These are phyloP conservation scores for Caenorhabditis brenneri DNA, from an alignment of 1,140 invertebrate genomes.

Conservation along the genomic window DNA sequence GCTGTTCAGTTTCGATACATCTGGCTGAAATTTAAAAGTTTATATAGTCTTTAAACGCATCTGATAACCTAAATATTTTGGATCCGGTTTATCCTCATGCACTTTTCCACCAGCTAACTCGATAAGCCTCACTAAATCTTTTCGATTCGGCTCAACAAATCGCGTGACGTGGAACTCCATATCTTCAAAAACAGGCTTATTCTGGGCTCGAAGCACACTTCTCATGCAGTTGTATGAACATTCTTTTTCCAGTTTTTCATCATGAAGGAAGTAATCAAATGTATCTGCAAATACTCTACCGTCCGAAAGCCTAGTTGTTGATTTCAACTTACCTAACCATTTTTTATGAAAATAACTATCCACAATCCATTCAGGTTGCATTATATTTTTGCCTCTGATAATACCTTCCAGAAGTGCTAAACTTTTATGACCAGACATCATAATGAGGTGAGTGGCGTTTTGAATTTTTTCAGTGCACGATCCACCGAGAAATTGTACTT, in stretches of 20 bases:
- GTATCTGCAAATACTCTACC: slow-evolving; percentile 47
- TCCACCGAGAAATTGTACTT: slow-evolving; percentile 12
- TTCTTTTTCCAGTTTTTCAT: slow-evolving; percentile 52
- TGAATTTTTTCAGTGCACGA: not conserved
- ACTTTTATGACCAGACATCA: not conserved
- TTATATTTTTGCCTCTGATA: slow-evolving; percentile 64
- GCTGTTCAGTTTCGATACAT: slow-evolving; percentile 48
- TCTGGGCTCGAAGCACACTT: slow-evolving; percentile 48
- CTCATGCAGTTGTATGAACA: slow-evolving; percentile 52
- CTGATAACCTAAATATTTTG: slow-evolving; percentile 11
- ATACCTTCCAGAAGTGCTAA: slow-evolving; percentile 81
- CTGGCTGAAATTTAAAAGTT: not conserved
- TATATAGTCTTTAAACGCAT: not conserved
- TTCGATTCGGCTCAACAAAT: slow-evolving; percentile 36
- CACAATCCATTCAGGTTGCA: slow-evolving; percentile 49
- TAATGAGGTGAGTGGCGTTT: not conserved
- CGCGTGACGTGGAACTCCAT: slow-evolving; percentile 46
- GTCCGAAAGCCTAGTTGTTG: not conserved
- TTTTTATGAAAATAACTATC: slow-evolving; percentile 34
- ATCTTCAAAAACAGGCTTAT: slow-evolving; percentile 52
- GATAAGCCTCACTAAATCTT: slow-evolving; percentile 27
- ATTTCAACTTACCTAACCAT: slow-evolving; percentile 28
- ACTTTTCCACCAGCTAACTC: slow-evolving; percentile 37
- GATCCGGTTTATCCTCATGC: slow-evolving; percentile 18
- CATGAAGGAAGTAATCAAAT: slow-evolving; percentile 50